Percentiles rank a stretch among this genome's conserved stretches.
phyloP scores from a whole-genome alignment of 2,113 vertebrate species.

The Dicerorhinus sumatrensis region DNA sequence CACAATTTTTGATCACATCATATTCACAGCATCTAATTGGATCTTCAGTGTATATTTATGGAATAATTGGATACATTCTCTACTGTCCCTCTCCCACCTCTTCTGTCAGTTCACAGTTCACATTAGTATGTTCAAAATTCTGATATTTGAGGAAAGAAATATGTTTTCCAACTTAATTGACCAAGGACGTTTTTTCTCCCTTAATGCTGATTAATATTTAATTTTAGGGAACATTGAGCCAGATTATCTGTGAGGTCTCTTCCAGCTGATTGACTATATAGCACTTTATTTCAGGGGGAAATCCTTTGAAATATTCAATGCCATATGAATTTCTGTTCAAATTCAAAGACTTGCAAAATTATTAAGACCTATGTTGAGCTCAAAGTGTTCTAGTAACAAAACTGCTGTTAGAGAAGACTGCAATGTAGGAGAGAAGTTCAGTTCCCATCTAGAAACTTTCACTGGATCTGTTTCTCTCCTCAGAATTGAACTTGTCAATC shows the following conservation, averaged over 20 bases:
- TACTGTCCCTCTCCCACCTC: not conserved
- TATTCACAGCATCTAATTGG: not conserved
- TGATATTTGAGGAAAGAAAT: conserved; percentile 8
- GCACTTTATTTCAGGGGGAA: not conserved
- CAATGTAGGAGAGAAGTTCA: not conserved
- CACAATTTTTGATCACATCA: not conserved
- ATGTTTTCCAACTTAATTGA: conserved; percentile 28
- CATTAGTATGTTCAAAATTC: not conserved
- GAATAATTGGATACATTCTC: not conserved
- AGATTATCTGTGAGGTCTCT: not conserved
- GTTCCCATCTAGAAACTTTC: not conserved
- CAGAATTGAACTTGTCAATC: not conserved
- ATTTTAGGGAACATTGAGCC: not conserved
- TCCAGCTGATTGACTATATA: not conserved
- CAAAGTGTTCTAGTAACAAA: not conserved
- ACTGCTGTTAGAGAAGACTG: not conserved
- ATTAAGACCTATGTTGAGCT: not conserved
- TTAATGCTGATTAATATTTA: not conserved
- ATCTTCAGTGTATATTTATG: not conserved
- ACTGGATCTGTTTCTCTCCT: not conserved
- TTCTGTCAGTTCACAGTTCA: not conserved
- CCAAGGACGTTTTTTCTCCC: not conserved
- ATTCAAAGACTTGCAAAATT: conserved; percentile 41
- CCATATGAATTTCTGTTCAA: not conserved
- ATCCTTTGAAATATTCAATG: not conserved